A percentile compares a stretch with the other conserved stretches of the same genome.
phyloP scores from a whole-genome alignment of 2,113 vertebrate species.

The Athene cunicularia region DNA sequence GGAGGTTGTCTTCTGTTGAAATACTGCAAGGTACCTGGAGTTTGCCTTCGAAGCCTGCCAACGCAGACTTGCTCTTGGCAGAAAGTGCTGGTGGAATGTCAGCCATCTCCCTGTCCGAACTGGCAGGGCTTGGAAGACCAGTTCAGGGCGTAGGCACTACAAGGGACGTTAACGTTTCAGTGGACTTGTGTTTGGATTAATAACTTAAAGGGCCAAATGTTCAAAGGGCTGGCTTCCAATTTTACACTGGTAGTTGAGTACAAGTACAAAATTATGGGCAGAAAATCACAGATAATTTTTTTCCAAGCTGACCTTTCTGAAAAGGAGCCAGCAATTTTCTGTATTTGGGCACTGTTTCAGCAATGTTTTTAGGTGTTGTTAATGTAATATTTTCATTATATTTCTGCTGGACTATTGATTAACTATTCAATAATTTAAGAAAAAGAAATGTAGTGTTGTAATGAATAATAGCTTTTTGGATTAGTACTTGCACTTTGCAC shows the following conservation, averaged over 20 bases:
- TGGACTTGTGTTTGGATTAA: neutral
- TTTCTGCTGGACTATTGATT: slow-evolving; percentile 30
- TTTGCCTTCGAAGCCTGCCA: neutral
- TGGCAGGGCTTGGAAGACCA: neutral
- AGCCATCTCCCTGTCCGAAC: neutral
- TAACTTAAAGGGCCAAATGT: slow-evolving; percentile 13
- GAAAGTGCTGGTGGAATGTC: neutral
- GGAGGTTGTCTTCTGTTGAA: neutral
- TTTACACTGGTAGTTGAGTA: neutral
- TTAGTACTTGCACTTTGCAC: neutral
- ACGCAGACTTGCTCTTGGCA: neutral
- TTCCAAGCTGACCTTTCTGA: slow-evolving; percentile 26
- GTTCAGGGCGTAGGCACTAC: neutral
- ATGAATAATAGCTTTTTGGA: neutral
- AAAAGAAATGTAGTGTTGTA: neutral
- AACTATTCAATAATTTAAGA: slow-evolving; percentile 6
- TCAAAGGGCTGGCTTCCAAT: slow-evolving; percentile 34
- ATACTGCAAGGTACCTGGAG: neutral
- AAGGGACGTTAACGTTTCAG: neutral
- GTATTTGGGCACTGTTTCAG: slow-evolving; percentile 9
- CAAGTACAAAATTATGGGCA: slow-evolving; percentile 15
- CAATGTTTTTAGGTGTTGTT: slow-evolving; percentile 43
- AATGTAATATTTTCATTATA: slow-evolving; percentile 45
- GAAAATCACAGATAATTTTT: slow-evolving; percentile 43
- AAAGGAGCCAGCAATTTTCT: slow-evolving; percentile 36